Evolutionary conservation across 2,888 invertebrate genomes (phyloP), one percentile per base, ranked within the genome.

Genomic region (Melieria picta): DNA sequence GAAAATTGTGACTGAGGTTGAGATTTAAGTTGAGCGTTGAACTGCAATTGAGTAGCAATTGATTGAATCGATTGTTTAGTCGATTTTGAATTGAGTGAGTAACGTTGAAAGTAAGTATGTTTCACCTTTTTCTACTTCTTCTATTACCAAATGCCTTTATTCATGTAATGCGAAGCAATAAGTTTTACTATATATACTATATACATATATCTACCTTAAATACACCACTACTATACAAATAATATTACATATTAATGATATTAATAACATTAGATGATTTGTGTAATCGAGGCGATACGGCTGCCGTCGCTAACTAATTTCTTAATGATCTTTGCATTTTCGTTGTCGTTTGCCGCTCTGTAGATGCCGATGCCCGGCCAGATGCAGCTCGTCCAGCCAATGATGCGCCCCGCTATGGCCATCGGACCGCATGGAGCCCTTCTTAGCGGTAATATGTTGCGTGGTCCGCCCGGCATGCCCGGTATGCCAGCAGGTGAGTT

Each of bases 351-450:
- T 58, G 58, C 48, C 46, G 57, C 52, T 45, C 61, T 60, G 62
- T 71, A 83, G 83, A 80, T 84, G 75, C 84, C 80, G 67, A 75
- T 87, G 74, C 85, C 85, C 56, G 82, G 82, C 48, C 83, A 82
- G 75, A 83, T 87, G 85, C 85, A 84, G 77, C 78, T 87, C 71
- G 82, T 87, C 80, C 87, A 86, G 72, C 87, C 86, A 30, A 83
- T 87, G 80, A 80, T 87, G 79, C 80, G 87, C 69, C 86, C 86
- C 65, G 78, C 86, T 16, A 84, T 87, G 80, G 82, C 86, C 72
- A 80, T 87, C 56, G 85, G 85, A 72, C 87, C 85, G 16, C 85
- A 86, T 73, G 85, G 84, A 7, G 75, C 82, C 4, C 78, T 87
- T 47, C 83, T 87, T 64, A 82, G 86, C 30, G 82, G 86, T 55